These are phyloP conservation scores for Glossosoma conforme DNA, from an alignment of 1,140 invertebrate species.

Conservation along the genomic window DNA sequence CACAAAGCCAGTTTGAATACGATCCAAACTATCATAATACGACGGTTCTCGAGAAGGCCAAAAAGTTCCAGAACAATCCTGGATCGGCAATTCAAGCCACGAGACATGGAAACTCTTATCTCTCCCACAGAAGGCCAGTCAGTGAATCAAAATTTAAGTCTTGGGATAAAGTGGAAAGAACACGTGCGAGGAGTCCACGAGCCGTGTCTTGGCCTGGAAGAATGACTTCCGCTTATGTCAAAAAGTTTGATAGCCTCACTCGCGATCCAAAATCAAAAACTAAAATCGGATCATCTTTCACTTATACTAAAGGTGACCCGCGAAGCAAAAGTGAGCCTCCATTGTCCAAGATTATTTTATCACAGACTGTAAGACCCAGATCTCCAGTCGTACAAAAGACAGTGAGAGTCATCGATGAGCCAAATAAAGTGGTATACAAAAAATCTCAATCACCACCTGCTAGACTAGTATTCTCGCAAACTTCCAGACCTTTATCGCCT, in stretches of 20 bases:
- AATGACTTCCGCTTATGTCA: constrained; percentile 35
- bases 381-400: constrained; percentile 35
- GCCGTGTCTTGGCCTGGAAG: constrained; percentile 48
- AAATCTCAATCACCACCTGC: constrained; percentile 35
- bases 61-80: constrained; percentile 54
- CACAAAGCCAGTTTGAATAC: constrained; percentile 16
- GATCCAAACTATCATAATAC: constrained; percentile 41
- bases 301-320: constrained; percentile 31
- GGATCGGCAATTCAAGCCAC: constrained; percentile 50
- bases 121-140: constrained; percentile 64
- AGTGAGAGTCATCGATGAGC: constrained; percentile 17
- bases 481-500: constrained; percentile 39
- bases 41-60: constrained; percentile 58
- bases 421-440: constrained; percentile 31
- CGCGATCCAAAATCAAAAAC: constrained; percentile 6
- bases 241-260: constrained; percentile 42
- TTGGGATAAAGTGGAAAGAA: constrained; percentile 53
- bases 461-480: constrained; percentile 42
- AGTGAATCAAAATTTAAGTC: constrained; percentile 65
- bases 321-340: constrained; percentile 54
- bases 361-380: constrained; percentile 44
- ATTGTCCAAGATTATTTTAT: constrained; percentile 45
- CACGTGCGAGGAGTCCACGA: constrained; percentile 35
- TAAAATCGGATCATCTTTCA: constrained; percentile 34
- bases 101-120: constrained; percentile 56